Evolutionary conservation across 2,113 vertebrate species (phyloP).

Genomic region (Crotalus horridus): DNA sequence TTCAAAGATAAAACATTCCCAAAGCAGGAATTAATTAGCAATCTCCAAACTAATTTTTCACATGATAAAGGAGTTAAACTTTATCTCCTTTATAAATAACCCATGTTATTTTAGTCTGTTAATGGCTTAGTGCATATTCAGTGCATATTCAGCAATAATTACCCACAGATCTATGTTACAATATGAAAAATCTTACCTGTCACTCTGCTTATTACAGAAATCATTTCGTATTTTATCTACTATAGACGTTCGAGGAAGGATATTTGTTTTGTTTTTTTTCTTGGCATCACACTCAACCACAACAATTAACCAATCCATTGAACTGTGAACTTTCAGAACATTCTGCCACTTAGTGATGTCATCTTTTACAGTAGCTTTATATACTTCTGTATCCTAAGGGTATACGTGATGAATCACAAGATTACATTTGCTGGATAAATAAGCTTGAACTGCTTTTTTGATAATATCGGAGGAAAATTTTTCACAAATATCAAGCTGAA

Average conservation of each 20-base stretch:
- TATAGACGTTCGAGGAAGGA: conserved; percentile 93
- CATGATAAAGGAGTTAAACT: not conserved
- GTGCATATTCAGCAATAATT: not conserved
- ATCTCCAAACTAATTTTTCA: not conserved
- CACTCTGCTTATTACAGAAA: conserved; percentile 98
- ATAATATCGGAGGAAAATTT: conserved; percentile 23
- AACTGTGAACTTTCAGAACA: conserved; percentile 79
- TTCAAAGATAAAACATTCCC: not conserved
- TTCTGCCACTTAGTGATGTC: conserved; percentile 97
- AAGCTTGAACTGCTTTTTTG: conserved; percentile 23
- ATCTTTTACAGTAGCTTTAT: conserved; percentile 91
- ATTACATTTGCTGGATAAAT: conserved; percentile 26
- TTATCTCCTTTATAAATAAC: not conserved
- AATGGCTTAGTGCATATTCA: not conserved
- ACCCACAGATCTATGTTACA: not conserved
- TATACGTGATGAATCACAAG: conserved; percentile 47
- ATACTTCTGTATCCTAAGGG: conserved; percentile 88
- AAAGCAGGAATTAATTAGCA: not conserved
- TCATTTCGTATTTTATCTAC: conserved; percentile 98
- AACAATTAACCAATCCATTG: conserved; percentile 93
- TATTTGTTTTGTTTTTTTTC: conserved; percentile 99
- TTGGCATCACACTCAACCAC: conserved; percentile 93
- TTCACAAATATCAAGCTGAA: not conserved
- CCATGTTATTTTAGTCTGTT: not conserved
- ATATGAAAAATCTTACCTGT: conserved; percentile 77